These are phyloP conservation scores for Clanis bilineata DNA, from an alignment of 2,888 invertebrate genomes.

Conservation along the genomic window DNA sequence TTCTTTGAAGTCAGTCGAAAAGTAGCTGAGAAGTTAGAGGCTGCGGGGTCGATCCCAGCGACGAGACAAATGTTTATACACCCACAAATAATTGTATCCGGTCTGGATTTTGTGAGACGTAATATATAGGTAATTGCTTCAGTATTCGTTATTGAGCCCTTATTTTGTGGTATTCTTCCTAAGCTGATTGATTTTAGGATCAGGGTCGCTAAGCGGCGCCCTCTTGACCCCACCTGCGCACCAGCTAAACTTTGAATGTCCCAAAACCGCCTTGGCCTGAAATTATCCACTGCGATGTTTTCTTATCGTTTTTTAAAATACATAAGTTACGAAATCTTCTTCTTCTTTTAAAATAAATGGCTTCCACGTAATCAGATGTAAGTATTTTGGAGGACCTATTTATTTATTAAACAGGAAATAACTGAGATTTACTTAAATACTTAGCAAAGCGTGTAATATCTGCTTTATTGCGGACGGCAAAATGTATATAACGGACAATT, in stretches of 20 bases:
- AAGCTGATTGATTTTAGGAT: not conserved
- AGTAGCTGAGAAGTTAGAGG: too few relatives aligned
- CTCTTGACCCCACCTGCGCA: not conserved
- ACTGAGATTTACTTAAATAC: not conserved
- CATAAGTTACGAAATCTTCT: not conserved
- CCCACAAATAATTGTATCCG: too few relatives aligned
- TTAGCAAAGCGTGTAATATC: not conserved
- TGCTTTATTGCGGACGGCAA: not conserved
- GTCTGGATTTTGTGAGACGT: too few relatives aligned
- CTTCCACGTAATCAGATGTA: too few relatives aligned
- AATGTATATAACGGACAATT: not conserved
- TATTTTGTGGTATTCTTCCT: not conserved
- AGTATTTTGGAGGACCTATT: too few relatives aligned
- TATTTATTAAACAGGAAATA: constrained; percentile 8
- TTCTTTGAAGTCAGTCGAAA: too few relatives aligned
- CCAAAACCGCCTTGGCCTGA: not conserved
- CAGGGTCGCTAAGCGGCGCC: not conserved
- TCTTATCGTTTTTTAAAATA: not conserved
- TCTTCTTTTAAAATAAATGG: too few relatives aligned
- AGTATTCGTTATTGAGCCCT: not conserved
- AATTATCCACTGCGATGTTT: not conserved
- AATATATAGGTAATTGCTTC: not conserved
- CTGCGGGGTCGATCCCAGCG: too few relatives aligned
- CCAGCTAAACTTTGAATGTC: not conserved
- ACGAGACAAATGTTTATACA: too few relatives aligned